Conservation (phyloP, 2,797 vertebrate species). For the Sebastes iracundus region DNA sequence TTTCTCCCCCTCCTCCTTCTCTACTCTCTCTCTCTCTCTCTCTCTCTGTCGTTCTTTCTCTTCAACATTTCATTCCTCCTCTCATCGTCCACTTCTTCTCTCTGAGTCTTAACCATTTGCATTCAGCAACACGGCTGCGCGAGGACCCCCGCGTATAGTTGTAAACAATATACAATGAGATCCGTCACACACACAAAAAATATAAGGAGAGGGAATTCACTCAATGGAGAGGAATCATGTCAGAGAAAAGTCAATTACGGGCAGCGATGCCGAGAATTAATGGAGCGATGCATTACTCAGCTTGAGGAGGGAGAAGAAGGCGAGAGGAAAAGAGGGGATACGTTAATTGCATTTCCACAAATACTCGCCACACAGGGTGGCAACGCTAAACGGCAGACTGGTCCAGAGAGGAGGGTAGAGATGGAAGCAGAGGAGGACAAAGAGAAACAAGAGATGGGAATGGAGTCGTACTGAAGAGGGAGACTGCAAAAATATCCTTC, state of each 20-base stretch:
- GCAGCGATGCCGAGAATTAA: slow-evolving; percentile 84
- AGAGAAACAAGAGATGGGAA: slow-evolving; percentile 50
- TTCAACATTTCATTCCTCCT: slow-evolving; percentile 50
- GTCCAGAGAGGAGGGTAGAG: slow-evolving; percentile 80
- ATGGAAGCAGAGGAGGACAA: slow-evolving; percentile 67
- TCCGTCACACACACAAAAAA: slow-evolving; percentile 72
- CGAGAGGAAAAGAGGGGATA: slow-evolving; percentile 66
- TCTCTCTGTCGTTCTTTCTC: slow-evolving; percentile 44
- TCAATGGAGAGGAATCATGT: slow-evolving; percentile 83
- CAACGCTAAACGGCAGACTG: slow-evolving; percentile 66
- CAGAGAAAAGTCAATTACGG: slow-evolving; percentile 87
- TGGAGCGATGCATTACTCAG: slow-evolving; percentile 84
- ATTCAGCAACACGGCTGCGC: slow-evolving; percentile 54
- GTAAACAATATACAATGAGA: slow-evolving; percentile 77
- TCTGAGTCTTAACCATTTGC: slow-evolving; percentile 52
- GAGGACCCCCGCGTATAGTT: slow-evolving; percentile 43
- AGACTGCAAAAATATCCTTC: not conserved
- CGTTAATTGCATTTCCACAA: slow-evolving; percentile 84
- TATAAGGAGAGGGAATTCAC: slow-evolving; percentile 78
- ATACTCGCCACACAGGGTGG: slow-evolving; percentile 63
- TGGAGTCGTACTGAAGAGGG: slow-evolving; percentile 30
- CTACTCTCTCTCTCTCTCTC: not conserved
- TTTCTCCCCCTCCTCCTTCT: slow-evolving; percentile 55
- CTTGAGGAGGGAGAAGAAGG: slow-evolving; percentile 78
- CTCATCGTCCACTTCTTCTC: slow-evolving; percentile 20